Conservation (phyloP, 1,140 invertebrate species). For the Drosophila yakuba region DNA sequence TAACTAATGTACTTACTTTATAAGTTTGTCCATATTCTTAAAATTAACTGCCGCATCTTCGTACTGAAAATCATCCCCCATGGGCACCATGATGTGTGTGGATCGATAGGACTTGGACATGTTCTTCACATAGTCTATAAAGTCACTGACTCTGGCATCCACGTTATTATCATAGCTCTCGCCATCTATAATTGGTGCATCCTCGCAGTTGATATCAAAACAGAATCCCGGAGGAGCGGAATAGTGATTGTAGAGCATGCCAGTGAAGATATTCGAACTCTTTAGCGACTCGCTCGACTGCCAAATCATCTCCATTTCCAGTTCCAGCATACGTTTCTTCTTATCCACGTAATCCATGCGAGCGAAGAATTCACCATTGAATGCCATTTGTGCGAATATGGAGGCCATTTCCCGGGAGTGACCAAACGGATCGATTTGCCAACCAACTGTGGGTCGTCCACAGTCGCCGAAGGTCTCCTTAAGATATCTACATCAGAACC, state of each 20-base stretch:
- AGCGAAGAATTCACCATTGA: conserved; percentile 94
- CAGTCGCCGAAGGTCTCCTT: conserved; percentile 94
- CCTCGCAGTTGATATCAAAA: conserved; percentile 93
- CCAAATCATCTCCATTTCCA: conserved; percentile 85
- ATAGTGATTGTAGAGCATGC: conserved; percentile 91
- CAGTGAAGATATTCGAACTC: conserved; percentile 89
- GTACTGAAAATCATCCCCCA: conserved; percentile 97
- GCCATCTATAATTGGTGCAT: conserved; percentile 93
- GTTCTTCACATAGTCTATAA: conserved; percentile 86
- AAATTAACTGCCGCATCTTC: conserved; percentile 93
- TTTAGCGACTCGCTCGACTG: conserved; percentile 88
- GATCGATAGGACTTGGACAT: conserved; percentile 87
- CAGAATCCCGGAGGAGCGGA: conserved; percentile 94
- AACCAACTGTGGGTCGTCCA: conserved; percentile 91
- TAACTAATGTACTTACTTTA: conserved; percentile 87
- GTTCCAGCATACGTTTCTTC: conserved; percentile 86
- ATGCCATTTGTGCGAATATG: conserved; percentile 93
- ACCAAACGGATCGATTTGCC: conserved; percentile 98
- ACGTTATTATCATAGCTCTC: conserved; percentile 91
- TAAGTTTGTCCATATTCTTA: conserved; percentile 95
- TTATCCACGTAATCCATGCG: conserved; percentile 96
- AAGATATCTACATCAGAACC: conserved; percentile 85
- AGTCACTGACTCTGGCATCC: conserved; percentile 87
- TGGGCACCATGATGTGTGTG: conserved; percentile 94
- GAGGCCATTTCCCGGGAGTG: conserved; percentile 95